Evolutionary conservation across 2,888 invertebrate genomes (phyloP).

Genomic region (Tortrix viridana): DNA sequence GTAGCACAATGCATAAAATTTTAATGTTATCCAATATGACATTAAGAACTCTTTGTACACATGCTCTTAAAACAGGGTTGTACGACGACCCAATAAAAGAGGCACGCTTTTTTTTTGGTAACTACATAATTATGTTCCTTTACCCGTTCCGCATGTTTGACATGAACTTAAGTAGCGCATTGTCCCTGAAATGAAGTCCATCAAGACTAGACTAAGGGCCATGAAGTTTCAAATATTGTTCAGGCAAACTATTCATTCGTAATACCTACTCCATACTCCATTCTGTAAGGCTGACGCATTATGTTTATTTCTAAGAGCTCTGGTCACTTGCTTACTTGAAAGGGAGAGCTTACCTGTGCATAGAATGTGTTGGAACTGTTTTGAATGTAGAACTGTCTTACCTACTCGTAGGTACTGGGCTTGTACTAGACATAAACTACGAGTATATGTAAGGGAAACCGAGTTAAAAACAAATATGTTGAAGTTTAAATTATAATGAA

Average conservation of each 20-base stretch:
- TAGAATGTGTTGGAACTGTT: conserved; percentile 11
- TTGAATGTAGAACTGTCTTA: conserved; percentile 2
- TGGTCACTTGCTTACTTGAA: conserved; percentile 23
- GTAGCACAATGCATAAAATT: no score
- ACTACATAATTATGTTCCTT: no score
- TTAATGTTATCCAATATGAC: no score
- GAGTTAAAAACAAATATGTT: no score
- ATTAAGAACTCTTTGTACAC: no score
- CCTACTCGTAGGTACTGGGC: no score
- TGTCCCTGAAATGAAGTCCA: background rate
- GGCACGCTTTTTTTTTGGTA: no score
- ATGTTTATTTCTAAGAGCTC: conserved; percentile 17
- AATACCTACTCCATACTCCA: conserved; percentile 13
- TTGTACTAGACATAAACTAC: no score
- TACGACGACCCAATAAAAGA: no score
- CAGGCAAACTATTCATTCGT: conserved; percentile 26
- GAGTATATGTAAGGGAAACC: no score
- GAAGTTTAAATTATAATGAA: no score
- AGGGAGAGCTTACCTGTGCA: conserved; percentile 19
- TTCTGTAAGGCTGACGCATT: conserved; percentile 23
- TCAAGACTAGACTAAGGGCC: background rate
- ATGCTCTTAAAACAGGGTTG: no score
- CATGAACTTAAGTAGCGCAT: background rate
- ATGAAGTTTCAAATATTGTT: conserved; percentile 21
- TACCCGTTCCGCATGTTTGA: background rate